Evolutionary conservation across 2,797 vertebrate genomes (phyloP).

Genomic region (Oophaga sylvatica): DNA sequence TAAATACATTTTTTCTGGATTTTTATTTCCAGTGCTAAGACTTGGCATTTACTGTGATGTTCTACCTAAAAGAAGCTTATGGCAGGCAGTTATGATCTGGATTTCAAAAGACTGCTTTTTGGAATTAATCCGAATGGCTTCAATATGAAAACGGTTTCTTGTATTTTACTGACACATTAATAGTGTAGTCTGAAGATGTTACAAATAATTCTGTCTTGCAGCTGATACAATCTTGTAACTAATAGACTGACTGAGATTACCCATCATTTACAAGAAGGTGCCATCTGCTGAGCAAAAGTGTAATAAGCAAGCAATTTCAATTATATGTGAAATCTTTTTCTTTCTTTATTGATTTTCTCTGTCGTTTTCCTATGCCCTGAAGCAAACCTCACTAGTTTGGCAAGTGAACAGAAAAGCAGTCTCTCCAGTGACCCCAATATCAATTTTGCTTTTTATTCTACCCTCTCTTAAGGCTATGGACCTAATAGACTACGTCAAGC

Average conservation of each 20-base stretch:
- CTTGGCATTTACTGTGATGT: slow-evolving; percentile 18
- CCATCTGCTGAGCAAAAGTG: slow-evolving; percentile 76
- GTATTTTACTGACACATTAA: slow-evolving; percentile 48
- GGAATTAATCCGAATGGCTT: slow-evolving; percentile 31
- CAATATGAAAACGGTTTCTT: slow-evolving; percentile 30
- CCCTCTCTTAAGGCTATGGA: slow-evolving; percentile 61
- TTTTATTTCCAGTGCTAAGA: neutral
- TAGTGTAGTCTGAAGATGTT: slow-evolving; percentile 40
- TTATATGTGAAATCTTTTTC: slow-evolving; percentile 64
- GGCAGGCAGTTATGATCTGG: slow-evolving; percentile 8
- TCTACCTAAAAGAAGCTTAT: slow-evolving; percentile 22
- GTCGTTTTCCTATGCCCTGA: slow-evolving; percentile 64
- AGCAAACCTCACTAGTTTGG: slow-evolving; percentile 64
- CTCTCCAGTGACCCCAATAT: slow-evolving; percentile 66
- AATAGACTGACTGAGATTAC: slow-evolving; percentile 60
- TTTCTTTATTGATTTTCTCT: slow-evolving; percentile 68
- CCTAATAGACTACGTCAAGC: slow-evolving; percentile 63
- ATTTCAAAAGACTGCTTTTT: slow-evolving; percentile 21
- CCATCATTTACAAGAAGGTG: slow-evolving; percentile 77
- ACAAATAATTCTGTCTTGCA: slow-evolving; percentile 50
- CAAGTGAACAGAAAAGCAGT: slow-evolving; percentile 68
- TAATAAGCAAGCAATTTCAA: slow-evolving; percentile 72
- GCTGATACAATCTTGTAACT: slow-evolving; percentile 53
- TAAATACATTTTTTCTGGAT: slow-evolving; percentile 2
- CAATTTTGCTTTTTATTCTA: slow-evolving; percentile 67